Percentiles rank a stretch among this genome's conserved stretches.
Evolutionary conservation across 1,140 invertebrate genomes (phyloP).

Genomic region (Eriocheir sinensis): DNA sequence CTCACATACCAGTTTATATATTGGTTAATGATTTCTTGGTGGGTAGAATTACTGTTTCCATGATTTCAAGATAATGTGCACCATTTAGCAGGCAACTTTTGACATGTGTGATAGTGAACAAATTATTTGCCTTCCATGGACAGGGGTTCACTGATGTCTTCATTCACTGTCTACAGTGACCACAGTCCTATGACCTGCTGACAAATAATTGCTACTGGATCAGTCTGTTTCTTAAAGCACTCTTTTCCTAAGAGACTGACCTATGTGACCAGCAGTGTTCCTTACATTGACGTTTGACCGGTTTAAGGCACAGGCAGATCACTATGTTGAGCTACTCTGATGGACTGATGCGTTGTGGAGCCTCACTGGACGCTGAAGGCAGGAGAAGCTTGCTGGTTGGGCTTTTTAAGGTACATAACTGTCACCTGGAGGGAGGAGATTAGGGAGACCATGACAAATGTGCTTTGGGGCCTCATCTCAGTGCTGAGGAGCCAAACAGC

Average conservation of each 20-base stretch:
- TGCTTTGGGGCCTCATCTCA: neutral
- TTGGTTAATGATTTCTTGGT: too few relatives aligned
- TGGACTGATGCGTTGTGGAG: constrained; percentile 37
- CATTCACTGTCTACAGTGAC: too few relatives aligned
- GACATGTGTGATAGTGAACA: neutral
- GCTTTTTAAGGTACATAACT: too few relatives aligned
- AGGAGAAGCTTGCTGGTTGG: neutral
- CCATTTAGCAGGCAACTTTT: neutral
- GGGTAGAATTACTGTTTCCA: too few relatives aligned
- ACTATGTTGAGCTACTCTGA: constrained; percentile 63
- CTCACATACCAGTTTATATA: too few relatives aligned
- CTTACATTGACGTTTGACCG: constrained; percentile 39
- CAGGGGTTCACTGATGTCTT: neutral
- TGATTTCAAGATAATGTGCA: too few relatives aligned
- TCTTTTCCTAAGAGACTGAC: constrained; percentile 8
- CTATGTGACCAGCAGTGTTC: constrained; percentile 38
- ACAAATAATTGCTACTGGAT: too few relatives aligned
- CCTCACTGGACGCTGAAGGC: constrained; percentile 2
- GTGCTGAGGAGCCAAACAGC: neutral
- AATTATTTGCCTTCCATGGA: neutral
- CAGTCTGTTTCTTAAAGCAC: too few relatives aligned
- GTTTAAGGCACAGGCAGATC: constrained; percentile 59
- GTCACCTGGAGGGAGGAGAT: neutral
- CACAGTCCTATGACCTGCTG: too few relatives aligned
- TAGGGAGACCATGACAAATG: neutral